These are phyloP conservation scores for Bibio marci DNA, from an alignment of 2,888 invertebrate species.

Conservation along the genomic window DNA sequence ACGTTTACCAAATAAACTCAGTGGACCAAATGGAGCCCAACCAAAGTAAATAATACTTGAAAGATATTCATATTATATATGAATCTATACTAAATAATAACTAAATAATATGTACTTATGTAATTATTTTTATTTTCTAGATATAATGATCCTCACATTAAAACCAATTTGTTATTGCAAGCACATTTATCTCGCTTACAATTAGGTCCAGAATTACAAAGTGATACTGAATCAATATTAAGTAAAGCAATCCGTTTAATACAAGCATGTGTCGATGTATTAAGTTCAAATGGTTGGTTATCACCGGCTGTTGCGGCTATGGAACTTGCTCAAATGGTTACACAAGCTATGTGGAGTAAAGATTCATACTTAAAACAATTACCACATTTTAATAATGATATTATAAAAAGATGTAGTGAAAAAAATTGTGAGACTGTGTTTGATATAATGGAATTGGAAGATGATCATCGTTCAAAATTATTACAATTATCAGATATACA, in stretches of 20 bases:
- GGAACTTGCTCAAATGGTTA: constrained; percentile 99
- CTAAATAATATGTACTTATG: too few species aligned
- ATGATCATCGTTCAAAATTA: constrained; percentile 64
- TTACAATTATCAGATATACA: constrained; percentile 67
- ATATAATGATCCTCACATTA: constrained; percentile 93
- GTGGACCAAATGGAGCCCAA: constrained; percentile 36
- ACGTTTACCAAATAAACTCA: constrained; percentile 41
- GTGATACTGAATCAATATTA: constrained; percentile 83
- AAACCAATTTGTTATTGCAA: constrained; percentile 87
- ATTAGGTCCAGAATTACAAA: constrained; percentile 88
- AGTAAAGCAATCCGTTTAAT: constrained; percentile 67
- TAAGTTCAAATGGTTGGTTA: constrained; percentile 94
- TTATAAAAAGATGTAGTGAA: constrained; percentile 79
- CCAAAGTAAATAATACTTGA: constrained; percentile 44
- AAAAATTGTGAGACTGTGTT: constrained; percentile 55
- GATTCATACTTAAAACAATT: constrained; percentile 94
- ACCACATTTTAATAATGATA: constrained; percentile 82
- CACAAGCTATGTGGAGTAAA: constrained; percentile 99
- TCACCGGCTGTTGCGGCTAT: constrained; percentile 97
- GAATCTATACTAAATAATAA: too few species aligned
- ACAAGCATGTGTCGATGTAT: constrained; percentile 91
- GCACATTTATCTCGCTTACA: constrained; percentile 91
- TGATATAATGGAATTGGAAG: constrained; percentile 66
- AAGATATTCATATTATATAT: too few species aligned
- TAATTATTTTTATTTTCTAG: constrained; percentile 31